Base-by-base conservation (phyloP, 1,140 invertebrate genomes). In the Schlechtendalia chinensis region DNA sequence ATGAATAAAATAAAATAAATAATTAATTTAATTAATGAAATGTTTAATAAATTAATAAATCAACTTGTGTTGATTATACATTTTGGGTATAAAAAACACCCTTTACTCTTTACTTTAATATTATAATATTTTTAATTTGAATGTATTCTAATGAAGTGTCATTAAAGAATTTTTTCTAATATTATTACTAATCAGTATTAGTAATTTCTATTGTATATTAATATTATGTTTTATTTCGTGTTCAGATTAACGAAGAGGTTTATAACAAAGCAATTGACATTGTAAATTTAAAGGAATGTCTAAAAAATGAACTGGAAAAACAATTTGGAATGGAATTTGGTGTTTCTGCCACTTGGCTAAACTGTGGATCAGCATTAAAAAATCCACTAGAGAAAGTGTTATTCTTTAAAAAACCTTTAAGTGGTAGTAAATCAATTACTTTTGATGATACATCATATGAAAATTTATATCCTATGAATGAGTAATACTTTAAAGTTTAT, bases 301-400 rank as follows among this genome's bases (percentile, higher is more conserved):
- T 79, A 16, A 63, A 79, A 32, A 47, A 63, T 61, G 39, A 61
- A 27, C n/a, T 79, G 6, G 14, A 61, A 79, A 50, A 79, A 19
- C 19, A 59, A 50, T 79, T 79, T 79, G 22, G n/a, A 50, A 17
- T 79, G 17, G 29, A 79, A 63, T 79, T 79, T 29, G 75, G 58
- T 1, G 12, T 79, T 47, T 24, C 75, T 19, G 58, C 58, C 45
- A 79, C 75, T 12, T 79, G 75, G 75, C 12, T 79, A 50, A 61
- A 79, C 17, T 63, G 75, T 63, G 75, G 75, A n/a, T 24, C 24
- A 19, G 22, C 58, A 47, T 58, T 63, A n/a, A 63, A 24, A 45
- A 47, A 79, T 63, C 75, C 75, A 29, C 61, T 79, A 50, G 58
- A 61, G 63, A 59, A 79, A 27, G 75, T 79, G 19, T 24, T 79